Evolutionary conservation across 2,797 vertebrate species (phyloP).

Genomic region (Enteromius treurensis): DNA sequence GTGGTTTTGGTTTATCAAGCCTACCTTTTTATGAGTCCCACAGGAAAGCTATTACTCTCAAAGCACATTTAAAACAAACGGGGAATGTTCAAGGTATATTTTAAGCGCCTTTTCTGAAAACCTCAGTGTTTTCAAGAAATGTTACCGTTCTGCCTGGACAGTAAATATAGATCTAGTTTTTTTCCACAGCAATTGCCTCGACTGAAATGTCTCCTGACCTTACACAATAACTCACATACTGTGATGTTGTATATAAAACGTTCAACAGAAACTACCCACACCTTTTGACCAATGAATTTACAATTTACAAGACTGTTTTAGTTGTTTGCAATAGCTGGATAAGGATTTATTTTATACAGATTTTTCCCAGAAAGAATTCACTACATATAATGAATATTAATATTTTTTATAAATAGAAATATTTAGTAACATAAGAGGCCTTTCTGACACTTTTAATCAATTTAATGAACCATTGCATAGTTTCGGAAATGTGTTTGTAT

Average conservation of each 20-base stretch:
- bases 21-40: slow-evolving; percentile 23
- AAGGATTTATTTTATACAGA: not conserved
- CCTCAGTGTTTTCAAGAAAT: not conserved
- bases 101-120: slow-evolving; percentile 7
- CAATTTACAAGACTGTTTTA: not conserved
- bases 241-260: slow-evolving; percentile 11
- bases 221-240: slow-evolving; percentile 16
- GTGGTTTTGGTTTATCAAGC: slow-evolving; percentile 15
- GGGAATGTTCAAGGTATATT: not conserved
- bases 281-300: not conserved
- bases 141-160: not conserved
- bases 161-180: slow-evolving; percentile 14
- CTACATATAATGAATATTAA: too few relatives aligned
- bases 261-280: slow-evolving; percentile 6
- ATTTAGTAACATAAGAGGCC: too few relatives aligned
- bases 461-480: too few relatives aligned
- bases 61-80: not conserved
- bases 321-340: not conserved
- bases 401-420: too few relatives aligned
- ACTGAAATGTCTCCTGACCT: not conserved
- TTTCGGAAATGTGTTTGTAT: too few relatives aligned
- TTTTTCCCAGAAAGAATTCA: too few relatives aligned
- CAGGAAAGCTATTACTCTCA: slow-evolving; percentile 11
- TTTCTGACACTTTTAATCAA: too few relatives aligned
- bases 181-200: slow-evolving; percentile 5